Base-by-base conservation (phyloP, 2,797 vertebrate genomes). In the Catamblyrhynchus diadema region DNA sequence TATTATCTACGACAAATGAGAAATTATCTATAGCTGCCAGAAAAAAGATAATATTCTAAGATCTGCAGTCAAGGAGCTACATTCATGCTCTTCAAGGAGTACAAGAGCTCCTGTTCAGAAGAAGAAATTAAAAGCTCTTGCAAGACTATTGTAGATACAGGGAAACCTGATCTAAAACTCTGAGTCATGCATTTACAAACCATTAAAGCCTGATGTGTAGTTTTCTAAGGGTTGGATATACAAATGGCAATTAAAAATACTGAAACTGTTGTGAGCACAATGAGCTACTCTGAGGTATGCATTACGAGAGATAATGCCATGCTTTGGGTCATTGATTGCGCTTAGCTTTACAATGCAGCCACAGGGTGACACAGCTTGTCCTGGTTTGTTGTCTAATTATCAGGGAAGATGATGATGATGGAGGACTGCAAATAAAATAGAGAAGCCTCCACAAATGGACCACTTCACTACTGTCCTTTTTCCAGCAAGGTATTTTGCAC, bases 1-100 rank as follows among this genome's bases (percentile, higher is more conserved):
- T 96, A 98, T 95, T 96, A 96, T 88, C 92, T 72, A 93, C 8
- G 59, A 96, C 89, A 97, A 96, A 98, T 97, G 94, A 97, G 95
- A 97, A 97, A 97, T 96, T 97, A 97, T 97, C 96, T 95, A 70
- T 92, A 81, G 61, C 78, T 45, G 90, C 90, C 77, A 57, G 41
- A 33, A 67, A 97, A 93, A 96, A 77, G 77, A 92, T 44, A 62
- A 69, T 1, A 66, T 24, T 50, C 3, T 35, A 82, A 89, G 66
- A 96, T 92, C 87, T 77, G 62, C 83, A 95, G 92, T 97, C 88
- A 87, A 95, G 94, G 90, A 97, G 95, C 89, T 84, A 73, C 85
- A 88, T 92, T 97, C 65, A 72, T 3, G 50, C 56, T 83, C 71
- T 69, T 96, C 42, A 25, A 95, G 65, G 47, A 93, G 15, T 33